These are phyloP conservation scores for Crypturellus undulatus DNA, from an alignment of 2,113 vertebrate genomes.

Conservation along the genomic window DNA sequence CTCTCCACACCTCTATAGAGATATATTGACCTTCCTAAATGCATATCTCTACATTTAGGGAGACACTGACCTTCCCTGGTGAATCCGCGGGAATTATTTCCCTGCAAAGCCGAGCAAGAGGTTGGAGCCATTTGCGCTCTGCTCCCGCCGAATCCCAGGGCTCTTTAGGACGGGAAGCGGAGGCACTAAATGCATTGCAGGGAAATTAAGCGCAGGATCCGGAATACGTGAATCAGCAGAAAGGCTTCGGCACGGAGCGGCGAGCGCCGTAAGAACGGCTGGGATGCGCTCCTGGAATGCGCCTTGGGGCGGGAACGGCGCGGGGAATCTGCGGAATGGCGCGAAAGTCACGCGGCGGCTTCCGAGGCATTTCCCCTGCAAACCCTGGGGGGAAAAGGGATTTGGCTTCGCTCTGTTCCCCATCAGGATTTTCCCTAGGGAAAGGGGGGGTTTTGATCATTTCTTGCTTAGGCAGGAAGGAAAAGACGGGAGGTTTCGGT, in stretches of 20 bases:
- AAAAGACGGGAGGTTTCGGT: neutral
- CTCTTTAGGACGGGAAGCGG: neutral
- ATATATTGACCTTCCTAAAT: neutral
- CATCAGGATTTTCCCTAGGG: neutral
- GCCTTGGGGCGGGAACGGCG: neutral
- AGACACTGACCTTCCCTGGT: neutral
- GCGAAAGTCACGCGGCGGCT: neutral
- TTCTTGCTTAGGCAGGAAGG: neutral
- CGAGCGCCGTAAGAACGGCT: neutral
- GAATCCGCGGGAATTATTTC: neutral
- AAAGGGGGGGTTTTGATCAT: too few species aligned
- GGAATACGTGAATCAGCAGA: slow-evolving; percentile 31
- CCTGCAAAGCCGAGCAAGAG: neutral
- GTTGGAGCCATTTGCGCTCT: neutral
- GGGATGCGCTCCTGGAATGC: neutral
- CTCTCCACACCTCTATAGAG: neutral
- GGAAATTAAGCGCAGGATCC: neutral
- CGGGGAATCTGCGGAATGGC: neutral
- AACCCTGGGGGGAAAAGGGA: neutral
- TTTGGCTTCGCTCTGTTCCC: neutral
- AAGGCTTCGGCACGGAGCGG: neutral
- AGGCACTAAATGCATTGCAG: neutral
- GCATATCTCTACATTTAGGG: neutral
- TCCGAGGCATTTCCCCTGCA: neutral
- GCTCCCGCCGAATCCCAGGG: neutral